These are phyloP conservation scores for Kryptolebias marmoratus DNA, from an alignment of 2,113 vertebrate genomes.

Conservation along the genomic window DNA sequence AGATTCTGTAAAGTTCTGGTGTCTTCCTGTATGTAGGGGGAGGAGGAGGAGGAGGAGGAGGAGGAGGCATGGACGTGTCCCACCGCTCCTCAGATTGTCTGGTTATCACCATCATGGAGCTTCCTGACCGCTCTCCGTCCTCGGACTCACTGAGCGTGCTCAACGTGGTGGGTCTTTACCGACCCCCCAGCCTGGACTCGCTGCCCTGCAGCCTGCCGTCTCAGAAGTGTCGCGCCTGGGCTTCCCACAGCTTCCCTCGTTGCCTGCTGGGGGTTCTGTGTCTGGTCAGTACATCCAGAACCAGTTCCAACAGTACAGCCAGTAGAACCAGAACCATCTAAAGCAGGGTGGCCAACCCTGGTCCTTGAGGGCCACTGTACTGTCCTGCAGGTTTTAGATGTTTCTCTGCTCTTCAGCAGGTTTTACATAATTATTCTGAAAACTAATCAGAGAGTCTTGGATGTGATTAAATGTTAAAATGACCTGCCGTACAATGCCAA, in stretches of 20 bases:
- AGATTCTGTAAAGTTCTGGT: neutral
- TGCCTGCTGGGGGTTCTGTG: slow-evolving; percentile 87
- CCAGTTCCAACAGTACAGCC: neutral
- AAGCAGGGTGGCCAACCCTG: neutral
- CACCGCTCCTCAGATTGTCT: slow-evolving; percentile 84
- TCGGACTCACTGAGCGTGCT: slow-evolving; percentile 82
- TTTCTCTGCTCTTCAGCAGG: too few relatives aligned
- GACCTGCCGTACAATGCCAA: too few relatives aligned
- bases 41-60: slow-evolving; percentile 3
- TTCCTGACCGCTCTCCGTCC: slow-evolving; percentile 78
- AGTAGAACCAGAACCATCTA: neutral
- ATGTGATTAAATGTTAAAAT: too few relatives aligned
- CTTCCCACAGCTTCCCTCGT: slow-evolving; percentile 78
- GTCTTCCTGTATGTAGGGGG: slow-evolving; percentile 3
- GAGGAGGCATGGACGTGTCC: slow-evolving; percentile 21
- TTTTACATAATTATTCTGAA: too few relatives aligned
- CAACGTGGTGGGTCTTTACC: slow-evolving; percentile 84
- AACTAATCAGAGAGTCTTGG: too few relatives aligned
- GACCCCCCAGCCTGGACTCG: slow-evolving; percentile 77
- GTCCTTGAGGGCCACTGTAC: too few relatives aligned
- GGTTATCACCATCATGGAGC: slow-evolving; percentile 90
- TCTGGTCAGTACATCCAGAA: slow-evolving; percentile 70
- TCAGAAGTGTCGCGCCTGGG: slow-evolving; percentile 82
- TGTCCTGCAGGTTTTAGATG: too few relatives aligned
- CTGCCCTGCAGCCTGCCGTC: slow-evolving; percentile 79